A percentile compares a stretch with the other conserved stretches of the same genome.
Evolutionary conservation across 2,113 vertebrate species (phyloP).

Genomic region (Pimephales promelas): DNA sequence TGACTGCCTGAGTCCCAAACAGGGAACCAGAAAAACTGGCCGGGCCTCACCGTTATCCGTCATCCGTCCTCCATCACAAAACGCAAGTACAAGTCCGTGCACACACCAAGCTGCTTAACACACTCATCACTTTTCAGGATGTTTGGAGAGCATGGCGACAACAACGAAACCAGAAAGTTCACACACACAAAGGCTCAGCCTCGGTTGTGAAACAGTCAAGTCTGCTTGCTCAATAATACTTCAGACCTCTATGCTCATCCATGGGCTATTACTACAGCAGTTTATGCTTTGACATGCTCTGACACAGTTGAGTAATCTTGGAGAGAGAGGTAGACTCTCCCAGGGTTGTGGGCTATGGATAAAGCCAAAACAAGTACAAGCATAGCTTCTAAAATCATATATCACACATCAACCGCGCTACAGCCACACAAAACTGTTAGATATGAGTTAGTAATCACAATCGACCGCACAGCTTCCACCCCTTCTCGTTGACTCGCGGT

Average conservation of each 20-base stretch:
- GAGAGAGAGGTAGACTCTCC: constrained; percentile 52
- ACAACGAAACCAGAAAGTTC: constrained; percentile 27
- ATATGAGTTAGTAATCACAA: neutral
- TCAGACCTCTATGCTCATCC: constrained; percentile 14
- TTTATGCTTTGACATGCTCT: constrained; percentile 55
- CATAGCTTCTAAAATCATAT: constrained; percentile 49
- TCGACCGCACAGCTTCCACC: neutral
- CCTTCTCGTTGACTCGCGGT: constrained; percentile 17
- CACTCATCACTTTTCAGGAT: constrained; percentile 45
- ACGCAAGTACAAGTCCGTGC: constrained; percentile 40
- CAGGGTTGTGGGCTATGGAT: constrained; percentile 51
- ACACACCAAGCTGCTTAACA: constrained; percentile 31
- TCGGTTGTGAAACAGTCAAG: constrained; percentile 47
- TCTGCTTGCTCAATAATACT: constrained; percentile 37
- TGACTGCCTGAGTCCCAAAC: constrained; percentile 62
- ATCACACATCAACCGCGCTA: neutral
- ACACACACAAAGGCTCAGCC: neutral
- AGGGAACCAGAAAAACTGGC: constrained; percentile 75
- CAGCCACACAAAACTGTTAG: constrained; percentile 1
- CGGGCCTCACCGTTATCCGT: constrained; percentile 75
- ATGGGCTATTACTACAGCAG: constrained; percentile 37
- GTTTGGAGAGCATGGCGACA: neutral
- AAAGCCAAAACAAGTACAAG: constrained; percentile 52
- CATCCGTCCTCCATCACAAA: constrained; percentile 54
- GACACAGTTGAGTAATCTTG: constrained; percentile 60